Percentiles rank a stretch among this genome's conserved stretches.
These are phyloP conservation scores for Sapayoa aenigma DNA, from an alignment of 2,113 vertebrate species.

Conservation along the genomic window DNA sequence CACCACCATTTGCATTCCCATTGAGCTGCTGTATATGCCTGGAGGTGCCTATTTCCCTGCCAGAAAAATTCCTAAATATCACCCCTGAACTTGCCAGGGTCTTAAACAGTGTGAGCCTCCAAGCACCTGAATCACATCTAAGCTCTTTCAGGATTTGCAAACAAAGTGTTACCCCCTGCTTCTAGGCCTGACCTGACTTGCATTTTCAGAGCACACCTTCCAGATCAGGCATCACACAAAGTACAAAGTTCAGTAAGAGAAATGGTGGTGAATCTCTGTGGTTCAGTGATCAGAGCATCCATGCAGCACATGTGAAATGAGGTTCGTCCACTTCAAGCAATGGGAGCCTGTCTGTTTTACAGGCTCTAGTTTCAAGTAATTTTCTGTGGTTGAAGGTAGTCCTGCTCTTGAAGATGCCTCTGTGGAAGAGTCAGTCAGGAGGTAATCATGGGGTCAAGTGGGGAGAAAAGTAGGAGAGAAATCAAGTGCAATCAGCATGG, in stretches of 20 bases:
- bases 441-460: not conserved
- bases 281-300: not conserved
- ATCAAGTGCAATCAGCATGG: not conserved
- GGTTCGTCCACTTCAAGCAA: not conserved
- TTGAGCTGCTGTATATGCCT: not conserved
- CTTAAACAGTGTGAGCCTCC: conserved; percentile 5
- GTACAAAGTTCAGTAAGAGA: not conserved
- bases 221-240: not conserved
- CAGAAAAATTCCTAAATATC: conserved; percentile 64
- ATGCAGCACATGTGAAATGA: not conserved
- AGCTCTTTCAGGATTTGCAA: conserved; percentile 19
- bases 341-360: not conserved
- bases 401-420: not conserved
- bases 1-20: conserved; percentile 12
- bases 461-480: not conserved
- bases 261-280: not conserved
- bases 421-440: not conserved
- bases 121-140: conserved; percentile 49
- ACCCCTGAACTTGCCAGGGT: conserved; percentile 39
- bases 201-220: not conserved
- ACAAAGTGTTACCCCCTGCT: not conserved
- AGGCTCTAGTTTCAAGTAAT: not conserved
- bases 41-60: conserved; percentile 18
- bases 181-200: conserved; percentile 47
- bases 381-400: not conserved